Conservation (phyloP, 2,113 vertebrate genomes). For the Takifugu flavidus region DNA sequence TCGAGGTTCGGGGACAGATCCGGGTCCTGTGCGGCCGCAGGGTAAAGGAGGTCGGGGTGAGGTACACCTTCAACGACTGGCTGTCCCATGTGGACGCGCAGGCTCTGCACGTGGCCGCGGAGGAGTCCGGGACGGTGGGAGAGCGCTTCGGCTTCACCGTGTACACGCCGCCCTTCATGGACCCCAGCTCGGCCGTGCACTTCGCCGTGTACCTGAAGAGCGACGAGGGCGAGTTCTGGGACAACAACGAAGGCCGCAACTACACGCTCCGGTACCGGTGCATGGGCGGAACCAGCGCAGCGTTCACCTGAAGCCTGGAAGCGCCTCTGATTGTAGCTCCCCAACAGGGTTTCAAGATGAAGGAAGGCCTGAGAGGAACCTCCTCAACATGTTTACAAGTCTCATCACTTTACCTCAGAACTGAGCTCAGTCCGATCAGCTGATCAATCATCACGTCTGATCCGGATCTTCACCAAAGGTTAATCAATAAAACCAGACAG, state of each 20-base stretch:
- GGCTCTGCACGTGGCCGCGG: slow-evolving; percentile 49
- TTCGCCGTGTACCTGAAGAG: slow-evolving; percentile 80
- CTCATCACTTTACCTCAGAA: too few species aligned
- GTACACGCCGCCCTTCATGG: slow-evolving; percentile 75
- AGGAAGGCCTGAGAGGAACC: too few species aligned
- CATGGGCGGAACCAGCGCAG: slow-evolving; percentile 16
- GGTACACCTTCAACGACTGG: slow-evolving; percentile 90
- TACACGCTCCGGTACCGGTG: slow-evolving; percentile 73
- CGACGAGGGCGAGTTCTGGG: slow-evolving; percentile 83
- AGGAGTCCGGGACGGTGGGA: slow-evolving; percentile 8
- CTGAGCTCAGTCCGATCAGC: too few species aligned
- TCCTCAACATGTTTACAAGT: too few species aligned
- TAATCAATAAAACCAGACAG: too few species aligned
- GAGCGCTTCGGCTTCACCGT: slow-evolving; percentile 79
- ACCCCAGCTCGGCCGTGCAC: slow-evolving; percentile 70
- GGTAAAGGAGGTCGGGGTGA: slow-evolving; percentile 73
- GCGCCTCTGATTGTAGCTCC: too few species aligned
- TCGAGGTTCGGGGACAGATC: slow-evolving; percentile 77
- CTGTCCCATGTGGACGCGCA: slow-evolving; percentile 79
- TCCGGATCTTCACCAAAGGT: too few species aligned
- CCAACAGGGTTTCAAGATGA: too few species aligned
- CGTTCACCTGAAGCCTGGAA: slow-evolving; percentile 40
- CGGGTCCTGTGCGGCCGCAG: slow-evolving; percentile 29
- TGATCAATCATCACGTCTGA: too few species aligned
- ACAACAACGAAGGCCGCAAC: slow-evolving; percentile 85